A percentile compares a stretch with the other conserved stretches of the same genome.
These are phyloP conservation scores for Nemapogon koenigi DNA, from an alignment of 2,888 invertebrate species.

Conservation along the genomic window DNA sequence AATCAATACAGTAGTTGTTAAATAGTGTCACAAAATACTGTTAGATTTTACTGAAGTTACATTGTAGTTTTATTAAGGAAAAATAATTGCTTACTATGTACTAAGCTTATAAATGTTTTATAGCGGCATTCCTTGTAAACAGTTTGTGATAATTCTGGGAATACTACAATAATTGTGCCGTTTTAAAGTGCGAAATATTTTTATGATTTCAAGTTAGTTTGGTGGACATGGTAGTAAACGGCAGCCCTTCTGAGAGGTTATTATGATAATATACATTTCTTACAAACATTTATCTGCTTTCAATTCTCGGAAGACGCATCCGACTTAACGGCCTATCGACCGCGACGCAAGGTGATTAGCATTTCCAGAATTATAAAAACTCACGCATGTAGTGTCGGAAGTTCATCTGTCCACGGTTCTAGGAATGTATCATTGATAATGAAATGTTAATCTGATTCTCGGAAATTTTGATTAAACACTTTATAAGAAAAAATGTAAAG, in stretches of 20 bases:
- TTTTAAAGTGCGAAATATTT: not conserved
- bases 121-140: not conserved
- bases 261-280: slow-evolving; percentile 59
- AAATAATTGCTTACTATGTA: too few relatives aligned
- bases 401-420: not conserved
- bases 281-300: slow-evolving; percentile 53
- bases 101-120: not conserved
- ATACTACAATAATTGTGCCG: not conserved
- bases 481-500: too few relatives aligned
- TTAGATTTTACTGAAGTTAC: too few relatives aligned
- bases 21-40: too few relatives aligned
- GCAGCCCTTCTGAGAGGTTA: slow-evolving; percentile 55
- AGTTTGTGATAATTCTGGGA: not conserved
- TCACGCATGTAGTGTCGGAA: not conserved
- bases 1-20: too few relatives aligned
- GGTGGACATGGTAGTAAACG: too few relatives aligned
- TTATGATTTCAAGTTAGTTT: too few relatives aligned
- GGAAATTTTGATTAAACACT: too few relatives aligned
- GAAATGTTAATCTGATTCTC: too few relatives aligned
- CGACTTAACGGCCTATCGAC: slow-evolving; percentile 13
- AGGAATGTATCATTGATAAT: too few relatives aligned
- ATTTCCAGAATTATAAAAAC: slow-evolving; percentile 41
- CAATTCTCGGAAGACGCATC: slow-evolving; percentile 52
- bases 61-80: too few relatives aligned
- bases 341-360: slow-evolving; percentile 33